phyloP scores from a whole-genome alignment of 2,113 vertebrate genomes.

The Oreochromis spilurus region DNA sequence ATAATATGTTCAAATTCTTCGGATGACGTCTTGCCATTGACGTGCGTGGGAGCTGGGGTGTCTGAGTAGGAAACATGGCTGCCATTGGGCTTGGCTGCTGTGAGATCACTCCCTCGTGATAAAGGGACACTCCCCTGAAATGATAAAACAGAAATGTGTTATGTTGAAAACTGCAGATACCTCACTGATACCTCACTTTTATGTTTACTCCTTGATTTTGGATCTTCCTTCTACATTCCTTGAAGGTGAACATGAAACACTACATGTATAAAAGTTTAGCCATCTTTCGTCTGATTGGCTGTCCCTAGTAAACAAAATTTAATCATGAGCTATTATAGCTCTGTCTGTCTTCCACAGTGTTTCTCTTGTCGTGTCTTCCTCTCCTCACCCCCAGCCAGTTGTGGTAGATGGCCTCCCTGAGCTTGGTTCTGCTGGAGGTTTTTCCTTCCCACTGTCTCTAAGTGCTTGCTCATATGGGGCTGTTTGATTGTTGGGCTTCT shows the following conservation, averaged over 20 bases:
- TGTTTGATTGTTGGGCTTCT: no score
- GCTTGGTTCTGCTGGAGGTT: no score
- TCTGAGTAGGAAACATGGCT: constrained; percentile 69
- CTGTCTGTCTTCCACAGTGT: no score
- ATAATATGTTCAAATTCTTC: constrained; percentile 85
- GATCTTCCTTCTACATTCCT: background rate
- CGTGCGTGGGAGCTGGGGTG: constrained; percentile 44
- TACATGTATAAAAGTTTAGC: background rate
- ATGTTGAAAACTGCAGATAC: background rate
- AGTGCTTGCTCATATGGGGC: no score
- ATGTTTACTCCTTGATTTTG: background rate
- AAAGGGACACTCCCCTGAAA: constrained; percentile 35
- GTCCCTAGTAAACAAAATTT: background rate
- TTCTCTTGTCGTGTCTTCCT: no score
- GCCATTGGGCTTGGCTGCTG: constrained; percentile 77
- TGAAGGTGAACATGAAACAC: background rate
- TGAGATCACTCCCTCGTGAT: constrained; percentile 34
- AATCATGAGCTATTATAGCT: no score
- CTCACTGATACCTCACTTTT: background rate
- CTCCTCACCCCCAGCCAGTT: no score
- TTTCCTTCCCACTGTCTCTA: no score
- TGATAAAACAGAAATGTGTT: background rate
- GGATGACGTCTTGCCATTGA: constrained; percentile 72
- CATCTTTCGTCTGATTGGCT: background rate
- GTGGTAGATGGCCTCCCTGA: no score